These are phyloP conservation scores for Carassius carassius DNA, from an alignment of 2,113 vertebrate species.

Conservation along the genomic window DNA sequence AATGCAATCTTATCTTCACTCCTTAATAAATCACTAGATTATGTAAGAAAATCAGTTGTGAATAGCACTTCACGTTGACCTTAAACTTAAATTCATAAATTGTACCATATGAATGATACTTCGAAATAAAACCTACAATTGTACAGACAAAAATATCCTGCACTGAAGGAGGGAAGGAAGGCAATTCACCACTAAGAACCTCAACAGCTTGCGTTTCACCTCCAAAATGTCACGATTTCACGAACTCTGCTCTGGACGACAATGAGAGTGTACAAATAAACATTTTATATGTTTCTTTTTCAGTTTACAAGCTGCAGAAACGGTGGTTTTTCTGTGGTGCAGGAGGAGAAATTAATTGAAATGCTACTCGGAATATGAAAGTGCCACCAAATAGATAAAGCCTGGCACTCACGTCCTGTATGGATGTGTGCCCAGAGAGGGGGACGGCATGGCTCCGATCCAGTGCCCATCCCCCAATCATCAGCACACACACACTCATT, in stretches of 20 bases:
- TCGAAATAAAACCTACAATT: not conserved
- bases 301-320: slow-evolving; percentile 4
- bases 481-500: slow-evolving; percentile 44
- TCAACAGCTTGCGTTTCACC: not conserved
- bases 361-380: slow-evolving; percentile 68
- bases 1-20: not conserved
- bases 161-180: not conserved
- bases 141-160: not conserved
- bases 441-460: slow-evolving; percentile 69
- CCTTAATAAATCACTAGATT: not conserved
- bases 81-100: not conserved
- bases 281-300: not conserved
- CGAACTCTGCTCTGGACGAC: not conserved
- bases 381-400: slow-evolving; percentile 63
- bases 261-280: not conserved
- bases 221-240: not conserved
- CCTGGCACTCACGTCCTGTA: slow-evolving; percentile 71
- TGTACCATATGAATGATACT: not conserved
- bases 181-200: not conserved
- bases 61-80: not conserved
- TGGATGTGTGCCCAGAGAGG: slow-evolving; percentile 76
- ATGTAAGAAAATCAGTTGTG: not conserved
- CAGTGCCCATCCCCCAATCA: slow-evolving; percentile 64
- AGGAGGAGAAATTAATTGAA: slow-evolving; percentile 71
- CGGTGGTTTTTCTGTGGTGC: slow-evolving; percentile 50